phyloP scores from a whole-genome alignment of 2,113 vertebrate species.

The Megaceryle torquata region DNA sequence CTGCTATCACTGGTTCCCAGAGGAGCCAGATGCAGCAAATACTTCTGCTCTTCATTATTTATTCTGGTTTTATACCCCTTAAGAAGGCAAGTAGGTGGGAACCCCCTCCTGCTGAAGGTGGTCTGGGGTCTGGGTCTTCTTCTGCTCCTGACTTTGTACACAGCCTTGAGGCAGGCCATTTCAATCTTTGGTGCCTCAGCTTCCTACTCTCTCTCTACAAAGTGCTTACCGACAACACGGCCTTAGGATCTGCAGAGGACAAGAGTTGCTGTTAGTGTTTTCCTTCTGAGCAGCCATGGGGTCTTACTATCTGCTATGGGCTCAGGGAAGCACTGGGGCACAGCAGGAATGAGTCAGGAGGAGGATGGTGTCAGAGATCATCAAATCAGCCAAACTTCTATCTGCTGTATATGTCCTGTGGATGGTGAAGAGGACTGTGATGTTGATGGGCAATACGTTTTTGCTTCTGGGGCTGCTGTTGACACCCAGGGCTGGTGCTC shows the following conservation, averaged over 20 bases:
- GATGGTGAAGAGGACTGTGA: not conserved
- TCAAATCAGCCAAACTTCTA: not conserved
- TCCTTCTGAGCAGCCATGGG: rapidly evolving
- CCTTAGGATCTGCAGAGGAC: not conserved
- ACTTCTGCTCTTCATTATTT: not conserved
- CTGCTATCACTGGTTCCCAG: not conserved
- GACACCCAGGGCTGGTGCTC: rapidly evolving
- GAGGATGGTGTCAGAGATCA: not conserved
- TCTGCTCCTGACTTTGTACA: not conserved
- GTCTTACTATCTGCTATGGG: not conserved
- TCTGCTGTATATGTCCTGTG: not conserved
- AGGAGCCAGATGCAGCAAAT: not conserved
- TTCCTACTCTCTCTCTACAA: not conserved
- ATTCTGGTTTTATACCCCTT: not conserved
- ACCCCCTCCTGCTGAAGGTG: not conserved
- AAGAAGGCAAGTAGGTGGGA: rapidly evolving
- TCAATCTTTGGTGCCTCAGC: not conserved
- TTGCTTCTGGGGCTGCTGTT: not conserved
- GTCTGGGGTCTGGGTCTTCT: not conserved
- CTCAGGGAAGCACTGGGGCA: not conserved
- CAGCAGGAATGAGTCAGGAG: not conserved
- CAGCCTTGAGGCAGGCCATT: not conserved
- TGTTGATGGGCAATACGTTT: not conserved
- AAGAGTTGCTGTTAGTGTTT: not conserved
- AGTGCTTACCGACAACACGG: not conserved